These are phyloP conservation scores for Dendronephthya gigantea DNA, from an alignment of 64 coral and sea anemone genomes.

Conservation along the genomic window DNA sequence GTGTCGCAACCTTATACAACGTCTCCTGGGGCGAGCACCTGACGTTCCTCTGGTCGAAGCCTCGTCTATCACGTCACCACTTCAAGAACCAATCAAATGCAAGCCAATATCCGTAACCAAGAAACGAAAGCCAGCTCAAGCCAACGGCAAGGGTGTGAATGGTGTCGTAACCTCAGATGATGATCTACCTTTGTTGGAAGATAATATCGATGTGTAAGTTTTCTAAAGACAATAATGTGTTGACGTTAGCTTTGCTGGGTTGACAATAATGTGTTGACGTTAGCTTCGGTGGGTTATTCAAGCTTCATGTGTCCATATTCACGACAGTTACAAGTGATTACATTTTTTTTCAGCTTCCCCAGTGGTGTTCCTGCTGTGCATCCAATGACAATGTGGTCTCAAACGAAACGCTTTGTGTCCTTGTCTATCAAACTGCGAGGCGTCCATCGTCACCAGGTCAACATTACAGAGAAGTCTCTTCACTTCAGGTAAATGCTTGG, in stretches of 20 bases:
- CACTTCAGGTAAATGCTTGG: neutral
- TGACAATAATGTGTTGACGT: no score
- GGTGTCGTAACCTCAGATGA: neutral
- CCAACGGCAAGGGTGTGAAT: neutral
- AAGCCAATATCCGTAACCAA: neutral
- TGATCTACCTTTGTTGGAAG: constrained; percentile 66
- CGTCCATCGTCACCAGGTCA: neutral
- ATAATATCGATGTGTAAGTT: neutral
- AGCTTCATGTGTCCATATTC: no score
- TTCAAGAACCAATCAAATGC: constrained; percentile 1
- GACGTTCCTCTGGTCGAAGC: neutral
- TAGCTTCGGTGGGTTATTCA: no score
- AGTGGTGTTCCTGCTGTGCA: neutral
- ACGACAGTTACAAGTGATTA: no score
- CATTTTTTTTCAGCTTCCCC: neutral
- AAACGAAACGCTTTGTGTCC: neutral
- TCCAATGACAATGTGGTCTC: constrained; percentile 20
- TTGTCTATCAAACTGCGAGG: constrained; percentile 6
- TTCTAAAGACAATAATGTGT: no score
- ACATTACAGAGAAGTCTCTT: neutral
- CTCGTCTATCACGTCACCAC: neutral
- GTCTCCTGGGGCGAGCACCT: constrained; percentile 61
- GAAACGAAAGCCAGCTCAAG: neutral
- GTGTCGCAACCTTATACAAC: constrained; percentile 64
- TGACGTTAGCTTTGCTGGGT: no score